Evolutionary conservation across 1,140 invertebrate species (phyloP), one percentile per base, ranked within the genome.

Genomic region (Drosophila jambulina): DNA sequence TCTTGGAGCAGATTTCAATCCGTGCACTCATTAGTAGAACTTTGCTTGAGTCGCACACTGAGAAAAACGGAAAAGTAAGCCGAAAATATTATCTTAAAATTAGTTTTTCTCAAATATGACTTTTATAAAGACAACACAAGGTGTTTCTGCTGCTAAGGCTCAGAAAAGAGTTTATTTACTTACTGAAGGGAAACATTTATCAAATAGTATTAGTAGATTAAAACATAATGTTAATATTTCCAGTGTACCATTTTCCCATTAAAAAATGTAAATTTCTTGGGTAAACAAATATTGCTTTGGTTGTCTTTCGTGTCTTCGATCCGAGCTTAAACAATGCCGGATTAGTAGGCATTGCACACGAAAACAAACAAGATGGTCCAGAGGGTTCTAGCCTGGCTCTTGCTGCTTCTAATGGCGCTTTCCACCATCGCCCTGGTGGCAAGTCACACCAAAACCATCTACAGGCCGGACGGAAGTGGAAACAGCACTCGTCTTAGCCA

Each of bases 291-390:
- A 61, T 60, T 80, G 63, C 63, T n/a, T 71, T 60, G 53, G 4
- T 36, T 59, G 17, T 57, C 13, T 42, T 27, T 46, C 38, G 23
- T 70, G 38, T 10, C 53, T 29, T 13, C 49, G 57, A 36, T 58
- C 38, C 8, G 12, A 49, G 40, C 43, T 43, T 63, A 29, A 38
- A 32, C 62, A 54, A 40, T 15, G 19, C 15, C 42, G 62, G 51
- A 65, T 75, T 80, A 84, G 83, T 80, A 45, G 25, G 21, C 63
- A 63, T 56, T 74, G 65, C 56, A 51, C 27, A 46, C 23, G 27
- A 78, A 78, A 57, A 45, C 48, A 76, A 82, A 81, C 61, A 87
- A 72, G 71, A 90, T 84, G 84, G 45, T 53, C 17, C 51, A 51
- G 12, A 56, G 34, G 36, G 27, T 25, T 46, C 32, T 43, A 10